Evolutionary conservation across 2,113 vertebrate species (phyloP), one percentile per base, ranked within the genome.

Genomic region (Tinamus guttatus): DNA sequence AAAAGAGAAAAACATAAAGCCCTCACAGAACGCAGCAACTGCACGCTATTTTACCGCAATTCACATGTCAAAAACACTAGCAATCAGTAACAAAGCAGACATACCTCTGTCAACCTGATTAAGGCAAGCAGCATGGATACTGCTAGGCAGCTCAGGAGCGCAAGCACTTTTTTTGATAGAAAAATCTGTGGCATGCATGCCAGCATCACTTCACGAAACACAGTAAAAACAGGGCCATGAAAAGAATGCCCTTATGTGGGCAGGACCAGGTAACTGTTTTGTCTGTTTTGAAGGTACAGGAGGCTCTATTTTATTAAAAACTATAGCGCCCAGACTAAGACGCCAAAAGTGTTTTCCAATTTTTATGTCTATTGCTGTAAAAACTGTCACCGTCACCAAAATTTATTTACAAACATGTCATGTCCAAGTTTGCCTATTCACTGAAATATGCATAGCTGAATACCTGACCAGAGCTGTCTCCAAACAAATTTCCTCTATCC

Each of bases 61-160:
- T 11, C 12, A 45, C 30, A 47, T 40, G 62, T 40, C 1, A 1
- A n/a, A 73, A 30, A 19, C 8, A 41, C 34, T 14, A 7, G 7
- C 3, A 22, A 38, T 11, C 41, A 51, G 21, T 4, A n/a, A 32
- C 2, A 1, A 30, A 54, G 38, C 45, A 56, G 30, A 25, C 18
- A 3, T 2, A 13, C 15, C 58, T 58, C 62, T 30, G 6, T 4
- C 4, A 3, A 36, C 28, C 13, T 2, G 6, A 76, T 32, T 32
- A 69, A 38, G 41, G 24, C 30, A 28, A 41, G 51, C 27, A 32
- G n/a, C 5, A 10, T 0, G 5, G 47, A 32, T 4, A 3, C 41
- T 7, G 60, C 27, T 32, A 49, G 47, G 62, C 74, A 80, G 47
- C 54, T 63, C 62, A 54, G 85, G 21, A 79, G 79, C 52, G 68